Evolutionary conservation across 2,888 invertebrate genomes (phyloP).

Genomic region (Strigamia transsilvanica): DNA sequence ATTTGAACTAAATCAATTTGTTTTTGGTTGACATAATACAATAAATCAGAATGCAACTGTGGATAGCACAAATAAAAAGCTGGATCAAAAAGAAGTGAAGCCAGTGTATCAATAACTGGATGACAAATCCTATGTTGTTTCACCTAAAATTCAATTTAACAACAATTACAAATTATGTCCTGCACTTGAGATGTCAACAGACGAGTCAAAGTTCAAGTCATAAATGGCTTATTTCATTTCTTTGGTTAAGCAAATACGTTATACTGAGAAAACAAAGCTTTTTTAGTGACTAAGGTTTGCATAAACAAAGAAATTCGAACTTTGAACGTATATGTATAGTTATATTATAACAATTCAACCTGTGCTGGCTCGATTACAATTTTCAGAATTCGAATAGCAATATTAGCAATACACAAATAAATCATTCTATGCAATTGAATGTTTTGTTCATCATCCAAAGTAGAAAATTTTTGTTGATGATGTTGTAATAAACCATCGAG

Average conservation of each 20-base stretch:
- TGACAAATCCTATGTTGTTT: not conserved
- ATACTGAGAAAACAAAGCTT: too few relatives aligned
- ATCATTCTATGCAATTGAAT: slow-evolving; percentile 11
- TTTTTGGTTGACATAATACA: not conserved
- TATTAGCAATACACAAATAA: slow-evolving; percentile 37
- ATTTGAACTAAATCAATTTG: not conserved
- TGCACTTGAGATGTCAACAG: too few relatives aligned
- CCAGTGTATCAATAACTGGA: not conserved
- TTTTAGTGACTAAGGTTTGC: too few relatives aligned
- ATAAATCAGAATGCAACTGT: not conserved
- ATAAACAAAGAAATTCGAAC: too few relatives aligned
- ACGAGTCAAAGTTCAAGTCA: too few relatives aligned
- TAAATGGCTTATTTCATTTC: too few relatives aligned
- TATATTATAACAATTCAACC: not conserved
- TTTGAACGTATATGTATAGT: too few relatives aligned
- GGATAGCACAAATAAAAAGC: not conserved
- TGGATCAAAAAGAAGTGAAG: not conserved
- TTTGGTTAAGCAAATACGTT: too few relatives aligned
- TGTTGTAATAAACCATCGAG: not conserved
- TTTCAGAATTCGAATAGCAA: not conserved
- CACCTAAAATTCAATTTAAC: not conserved
- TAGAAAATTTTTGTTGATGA: not conserved
- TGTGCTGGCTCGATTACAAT: not conserved
- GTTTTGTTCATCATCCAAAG: not conserved
- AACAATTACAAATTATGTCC: too few relatives aligned